Conservation (phyloP, 2,888 invertebrate species). For the Drosophila gaucha region DNA sequence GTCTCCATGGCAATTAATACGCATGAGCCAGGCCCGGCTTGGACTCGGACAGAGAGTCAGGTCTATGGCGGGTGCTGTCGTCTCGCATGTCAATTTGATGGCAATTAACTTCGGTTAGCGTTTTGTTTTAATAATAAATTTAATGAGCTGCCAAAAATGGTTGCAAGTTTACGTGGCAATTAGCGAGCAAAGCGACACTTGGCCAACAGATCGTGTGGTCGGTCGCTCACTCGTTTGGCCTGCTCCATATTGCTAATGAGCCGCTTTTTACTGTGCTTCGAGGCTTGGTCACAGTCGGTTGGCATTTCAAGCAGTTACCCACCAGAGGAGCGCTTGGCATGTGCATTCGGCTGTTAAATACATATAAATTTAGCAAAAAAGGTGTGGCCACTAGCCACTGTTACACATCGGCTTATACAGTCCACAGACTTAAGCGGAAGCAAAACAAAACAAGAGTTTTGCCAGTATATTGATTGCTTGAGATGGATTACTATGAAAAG, state of each 20-base stretch:
- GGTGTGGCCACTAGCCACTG: slow-evolving; percentile 39
- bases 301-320: slow-evolving; percentile 21
- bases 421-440: neutral
- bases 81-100: slow-evolving; percentile 80
- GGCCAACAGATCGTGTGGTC: slow-evolving; percentile 67
- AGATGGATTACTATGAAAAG: neutral
- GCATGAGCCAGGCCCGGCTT: slow-evolving; percentile 53
- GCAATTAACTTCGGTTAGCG: slow-evolving; percentile 72
- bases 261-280: slow-evolving; percentile 20
- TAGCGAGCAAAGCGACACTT: slow-evolving; percentile 74
- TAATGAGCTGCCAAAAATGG: slow-evolving; percentile 83
- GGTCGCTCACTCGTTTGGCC: slow-evolving; percentile 29
- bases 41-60: slow-evolving; percentile 9
- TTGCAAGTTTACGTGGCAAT: slow-evolving; percentile 80
- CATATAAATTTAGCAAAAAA: slow-evolving; percentile 10
- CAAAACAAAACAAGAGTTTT: neutral
- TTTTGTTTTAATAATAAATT: slow-evolving; percentile 78
- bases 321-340: slow-evolving; percentile 30
- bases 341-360: slow-evolving; percentile 26
- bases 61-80: slow-evolving; percentile 71
- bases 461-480: neutral
- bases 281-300: slow-evolving; percentile 53
- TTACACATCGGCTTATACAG: neutral
- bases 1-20: slow-evolving; percentile 78
- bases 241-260: slow-evolving; percentile 73